Base-by-base conservation (phyloP, 2,113 vertebrate genomes). In the Lophotis ruficrista region DNA sequence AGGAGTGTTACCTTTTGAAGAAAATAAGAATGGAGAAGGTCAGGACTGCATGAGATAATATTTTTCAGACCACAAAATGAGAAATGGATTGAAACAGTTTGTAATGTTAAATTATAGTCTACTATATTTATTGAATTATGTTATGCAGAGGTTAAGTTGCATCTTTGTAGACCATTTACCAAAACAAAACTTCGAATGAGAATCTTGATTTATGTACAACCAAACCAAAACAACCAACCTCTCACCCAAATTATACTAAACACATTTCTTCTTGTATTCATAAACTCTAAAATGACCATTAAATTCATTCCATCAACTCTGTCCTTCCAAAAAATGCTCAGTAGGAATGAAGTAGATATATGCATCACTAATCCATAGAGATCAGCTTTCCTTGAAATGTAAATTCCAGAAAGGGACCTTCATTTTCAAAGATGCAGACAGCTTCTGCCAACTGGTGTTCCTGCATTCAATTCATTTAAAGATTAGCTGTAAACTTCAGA, bases 401-500 rank as follows among this genome's bases (percentile, higher is more conserved):
- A 91, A 94, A 93, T 90, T 96, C 88, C 41, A 73, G 79, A 90
- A 58, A 66, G 77, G 64, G 53, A 93, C 37, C 71, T 69, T 78
- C 43, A 73, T 66, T 94, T 91, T 90, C 86, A 83, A 89, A 95
- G 82, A 72, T 66, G 31, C 47, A 28, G 20, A 58, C 18, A 87
- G 64, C 50, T 94, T 83, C 69, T 79, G 61, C 69, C 76, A 89
- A 45, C 60, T 41, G 54, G 21, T 70, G 35, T 48, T 92, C 41
- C 72, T 73, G 77, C 47, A 71, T 88, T 90, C 71, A 91, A 47
- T 41, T 70, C n/a, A 65, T 71, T 91, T 83, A 95, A 91, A 94
- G 83, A 95, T 95, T 93, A 95, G 87, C 81, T 84, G 77, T 82
- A 96, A 95, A 91, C 56, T 91, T 84, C 87, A 95, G 80, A 79